phyloP scores from a whole-genome alignment of 2,113 vertebrate genomes.

The Equus przewalskii region DNA sequence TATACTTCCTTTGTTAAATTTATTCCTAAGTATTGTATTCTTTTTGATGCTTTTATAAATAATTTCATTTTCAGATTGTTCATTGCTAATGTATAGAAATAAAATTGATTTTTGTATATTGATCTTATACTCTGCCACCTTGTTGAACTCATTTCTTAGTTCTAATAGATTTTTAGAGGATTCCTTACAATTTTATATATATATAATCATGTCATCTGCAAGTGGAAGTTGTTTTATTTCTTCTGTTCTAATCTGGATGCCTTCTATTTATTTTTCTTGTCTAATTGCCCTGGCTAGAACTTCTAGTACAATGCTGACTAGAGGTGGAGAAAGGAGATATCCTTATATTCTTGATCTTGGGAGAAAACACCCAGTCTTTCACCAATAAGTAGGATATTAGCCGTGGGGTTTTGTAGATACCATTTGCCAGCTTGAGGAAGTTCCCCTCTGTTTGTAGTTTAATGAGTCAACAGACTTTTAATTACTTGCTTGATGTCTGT shows the following conservation, averaged over 20 bases:
- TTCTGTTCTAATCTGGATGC: background rate
- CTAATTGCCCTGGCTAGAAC: background rate
- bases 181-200: background rate
- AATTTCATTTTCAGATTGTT: background rate
- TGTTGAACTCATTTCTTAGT: background rate
- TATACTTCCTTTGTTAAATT: background rate
- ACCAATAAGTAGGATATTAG: background rate
- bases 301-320: background rate
- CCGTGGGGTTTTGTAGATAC: background rate
- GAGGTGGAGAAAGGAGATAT: background rate
- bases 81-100: background rate
- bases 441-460: background rate
- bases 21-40: background rate
- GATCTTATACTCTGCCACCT: background rate
- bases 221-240: background rate
- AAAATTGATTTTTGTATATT: background rate
- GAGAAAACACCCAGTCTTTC: background rate
- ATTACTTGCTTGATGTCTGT: background rate
- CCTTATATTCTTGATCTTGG: background rate
- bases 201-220: background rate
- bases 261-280: conserved; percentile 26
- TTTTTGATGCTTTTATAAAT: background rate
- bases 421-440: background rate
- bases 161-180: background rate
- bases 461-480: background rate